Conservation (phyloP, 2,113 vertebrate genomes). For the Okapia johnstoni region DNA sequence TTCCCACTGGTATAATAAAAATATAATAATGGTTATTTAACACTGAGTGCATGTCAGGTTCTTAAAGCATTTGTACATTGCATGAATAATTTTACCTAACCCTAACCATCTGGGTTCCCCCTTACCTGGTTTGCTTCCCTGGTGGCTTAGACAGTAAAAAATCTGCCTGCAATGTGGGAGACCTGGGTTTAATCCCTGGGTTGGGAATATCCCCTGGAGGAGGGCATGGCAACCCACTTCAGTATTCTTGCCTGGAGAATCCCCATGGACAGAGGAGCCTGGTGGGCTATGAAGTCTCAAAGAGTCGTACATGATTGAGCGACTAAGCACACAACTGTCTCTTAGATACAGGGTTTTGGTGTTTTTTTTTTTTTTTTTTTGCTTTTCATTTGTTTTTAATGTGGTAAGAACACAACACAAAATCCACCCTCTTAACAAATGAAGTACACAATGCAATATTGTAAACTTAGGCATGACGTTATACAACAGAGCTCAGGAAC, state of each 20-base stretch:
- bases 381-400: neutral
- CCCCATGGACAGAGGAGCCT: neutral
- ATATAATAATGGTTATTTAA: neutral
- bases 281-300: neutral
- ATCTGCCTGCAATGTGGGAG: accelerated
- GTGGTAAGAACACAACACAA: neutral
- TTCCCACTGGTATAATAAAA: neutral
- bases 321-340: accelerated
- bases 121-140: neutral
- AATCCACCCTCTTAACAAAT: neutral
- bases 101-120: neutral
- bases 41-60: neutral
- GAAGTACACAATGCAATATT: neutral
- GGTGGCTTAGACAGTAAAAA: neutral
- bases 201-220: neutral
- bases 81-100: neutral
- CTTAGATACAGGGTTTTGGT: neutral
- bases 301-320: accelerated
- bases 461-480: neutral
- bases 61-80: neutral
- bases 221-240: neutral
- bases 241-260: neutral
- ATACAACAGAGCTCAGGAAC: neutral
- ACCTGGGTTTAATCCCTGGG: neutral
- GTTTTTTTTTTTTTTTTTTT: neutral